phyloP scores from a whole-genome alignment of 2,888 invertebrate genomes.

The Agrochola macilenta region DNA sequence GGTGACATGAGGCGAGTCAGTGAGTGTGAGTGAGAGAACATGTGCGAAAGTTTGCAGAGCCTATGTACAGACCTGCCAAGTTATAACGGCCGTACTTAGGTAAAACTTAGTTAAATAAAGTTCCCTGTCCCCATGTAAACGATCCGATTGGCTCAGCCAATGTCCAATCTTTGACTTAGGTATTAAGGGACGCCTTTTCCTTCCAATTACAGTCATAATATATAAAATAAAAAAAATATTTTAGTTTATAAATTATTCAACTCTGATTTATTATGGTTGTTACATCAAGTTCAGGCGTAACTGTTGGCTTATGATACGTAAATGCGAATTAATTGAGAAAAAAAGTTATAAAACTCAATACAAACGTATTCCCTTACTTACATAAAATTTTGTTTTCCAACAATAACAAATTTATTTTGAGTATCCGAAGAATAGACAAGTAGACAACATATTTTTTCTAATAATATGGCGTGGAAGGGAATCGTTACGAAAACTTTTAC shows the following conservation, averaged over 20 bases:
- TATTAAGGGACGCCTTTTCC: slow-evolving; percentile 11
- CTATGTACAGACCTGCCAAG: too few relatives aligned
- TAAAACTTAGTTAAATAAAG: neutral
- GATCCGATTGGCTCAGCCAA: neutral
- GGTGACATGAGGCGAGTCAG: too few relatives aligned
- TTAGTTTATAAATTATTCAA: slow-evolving; percentile 30
- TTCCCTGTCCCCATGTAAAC: neutral
- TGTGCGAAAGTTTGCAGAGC: too few relatives aligned
- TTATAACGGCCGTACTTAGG: too few relatives aligned
- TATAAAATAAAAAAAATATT: slow-evolving; percentile 20
- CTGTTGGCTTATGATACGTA: slow-evolving; percentile 46
- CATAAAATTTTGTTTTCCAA: slow-evolving; percentile 61
- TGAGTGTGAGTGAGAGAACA: too few relatives aligned
- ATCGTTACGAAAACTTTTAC: too few relatives aligned
- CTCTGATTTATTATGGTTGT: slow-evolving; percentile 48
- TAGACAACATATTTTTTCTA: neutral
- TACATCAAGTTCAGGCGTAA: slow-evolving; percentile 40
- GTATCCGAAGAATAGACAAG: slow-evolving; percentile 59
- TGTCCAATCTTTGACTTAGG: slow-evolving; percentile 18
- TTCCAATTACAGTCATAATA: slow-evolving; percentile 23
- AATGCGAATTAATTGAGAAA: slow-evolving; percentile 49
- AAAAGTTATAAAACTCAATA: slow-evolving; percentile 46
- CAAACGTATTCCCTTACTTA: slow-evolving; percentile 45
- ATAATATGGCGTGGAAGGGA: too few relatives aligned
- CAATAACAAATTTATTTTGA: slow-evolving; percentile 69